Evolutionary conservation across 2,113 vertebrate genomes (phyloP), one percentile per base, ranked within the genome.

Genomic region (Leucoraja erinaceus): DNA sequence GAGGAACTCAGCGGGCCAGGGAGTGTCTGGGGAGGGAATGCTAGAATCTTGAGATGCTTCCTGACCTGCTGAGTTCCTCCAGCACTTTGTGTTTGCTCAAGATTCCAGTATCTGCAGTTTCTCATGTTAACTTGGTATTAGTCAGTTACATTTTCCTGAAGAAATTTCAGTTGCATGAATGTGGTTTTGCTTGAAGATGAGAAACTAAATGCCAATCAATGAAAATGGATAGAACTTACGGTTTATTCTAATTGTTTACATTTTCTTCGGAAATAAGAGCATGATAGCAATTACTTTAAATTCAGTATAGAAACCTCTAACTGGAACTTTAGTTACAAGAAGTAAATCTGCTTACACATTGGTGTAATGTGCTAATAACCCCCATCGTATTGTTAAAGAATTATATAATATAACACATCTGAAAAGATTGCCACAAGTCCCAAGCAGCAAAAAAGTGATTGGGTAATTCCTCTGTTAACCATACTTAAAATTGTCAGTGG

Each of bases 121-220:
- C 38, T 47, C 38, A 47, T 47, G 38, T 47, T 47, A 47, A 61
- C 93, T 93, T 92, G 66, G 63, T 93, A 93, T 75, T 72, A 56
- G 93, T 79, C 0, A 78, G 4, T 75, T 90, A 93, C 92, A 77
- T 7, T 6, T 33, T 93, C 93, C 68, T 25, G 9, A 70, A 5
- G 66, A 91, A 20, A 90, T 68, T 72, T 25, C 31, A 72, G 18
- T 47, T 90, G 88, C 18, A 47, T 90, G 88, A 38, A 90, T 31
- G 3, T 20, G 18, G 14, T 22, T 72, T 72, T 72, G 22, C 70
- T 72, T 72, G 4, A 72, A 72, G 18, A 20, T 72, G 70, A 20
- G 18, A 22, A 72, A 72, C 18, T 72, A 72, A 72, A 72, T 14
- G 70, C 22, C 4, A 1, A 72, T 72, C 16, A 72, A 16, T 68